Conservation (phyloP, 1,140 invertebrate species). For the Pseudomyrmex sp. region DNA sequence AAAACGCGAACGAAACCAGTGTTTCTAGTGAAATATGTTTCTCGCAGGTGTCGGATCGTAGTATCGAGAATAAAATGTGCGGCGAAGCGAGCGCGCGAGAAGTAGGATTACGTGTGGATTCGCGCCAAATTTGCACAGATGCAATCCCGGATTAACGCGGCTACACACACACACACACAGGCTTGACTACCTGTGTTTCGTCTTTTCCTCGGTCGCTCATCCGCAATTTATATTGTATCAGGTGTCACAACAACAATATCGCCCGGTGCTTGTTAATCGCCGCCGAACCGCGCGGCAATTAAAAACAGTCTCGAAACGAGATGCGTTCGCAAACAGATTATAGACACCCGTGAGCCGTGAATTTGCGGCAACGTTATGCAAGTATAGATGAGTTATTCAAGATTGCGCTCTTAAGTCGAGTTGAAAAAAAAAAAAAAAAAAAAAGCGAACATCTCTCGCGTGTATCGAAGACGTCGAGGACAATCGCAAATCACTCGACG, state of each 20-base stretch:
- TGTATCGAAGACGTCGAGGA: too few species aligned
- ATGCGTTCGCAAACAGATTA: conserved; percentile 68
- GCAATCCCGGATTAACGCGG: background rate
- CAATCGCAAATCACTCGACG: background rate
- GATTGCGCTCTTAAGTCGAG: background rate
- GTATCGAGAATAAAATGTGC: too few species aligned
- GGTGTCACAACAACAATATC: conserved; percentile 53
- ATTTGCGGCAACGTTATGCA: conserved; percentile 58
- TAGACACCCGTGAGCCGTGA: background rate
- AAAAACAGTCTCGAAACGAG: conserved; percentile 1
- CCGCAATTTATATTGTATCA: conserved; percentile 60
- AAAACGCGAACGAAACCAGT: background rate
- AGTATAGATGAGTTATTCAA: conserved; percentile 38
- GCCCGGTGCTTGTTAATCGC: conserved; percentile 44
- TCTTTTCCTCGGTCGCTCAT: background rate
- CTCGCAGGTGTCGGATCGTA: too few species aligned
- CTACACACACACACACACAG: background rate
- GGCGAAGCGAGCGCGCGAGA: too few species aligned
- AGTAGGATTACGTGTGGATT: conserved; percentile 26
- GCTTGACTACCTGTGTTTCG: background rate
- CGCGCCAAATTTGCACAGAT: conserved; percentile 29
- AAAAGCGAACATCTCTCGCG: background rate
- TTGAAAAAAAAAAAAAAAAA: conserved; percentile 38
- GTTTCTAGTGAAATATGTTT: background rate
- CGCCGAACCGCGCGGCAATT: conserved; percentile 52